A percentile compares a stretch with the other conserved stretches of the same genome.
Evolutionary conservation across 1,140 invertebrate genomes (phyloP).

Genomic region (Octopus sinensis): DNA sequence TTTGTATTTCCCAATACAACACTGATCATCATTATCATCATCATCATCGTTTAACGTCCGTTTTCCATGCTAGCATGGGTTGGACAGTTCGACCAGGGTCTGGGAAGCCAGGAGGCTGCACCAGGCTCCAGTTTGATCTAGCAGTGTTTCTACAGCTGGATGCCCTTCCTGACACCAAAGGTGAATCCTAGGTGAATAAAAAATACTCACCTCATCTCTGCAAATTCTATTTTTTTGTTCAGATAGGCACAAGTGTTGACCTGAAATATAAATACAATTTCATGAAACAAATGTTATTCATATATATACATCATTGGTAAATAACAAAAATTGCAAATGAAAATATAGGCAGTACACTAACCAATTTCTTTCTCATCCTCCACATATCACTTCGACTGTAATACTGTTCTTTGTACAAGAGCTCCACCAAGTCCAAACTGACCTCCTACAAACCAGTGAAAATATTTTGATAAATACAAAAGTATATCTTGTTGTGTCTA

Average conservation of each 20-base stretch:
- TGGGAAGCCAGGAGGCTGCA: too few species aligned
- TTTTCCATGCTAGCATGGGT: too few species aligned
- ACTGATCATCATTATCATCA: too few species aligned
- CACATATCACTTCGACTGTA: constrained; percentile 98
- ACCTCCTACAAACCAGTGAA: constrained; percentile 63
- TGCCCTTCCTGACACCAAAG: too few species aligned
- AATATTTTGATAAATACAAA: too few species aligned
- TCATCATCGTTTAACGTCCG: too few species aligned
- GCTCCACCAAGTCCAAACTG: constrained; percentile 90
- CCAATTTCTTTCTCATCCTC: constrained; percentile 87
- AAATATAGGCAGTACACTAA: constrained; percentile 27
- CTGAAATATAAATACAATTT: constrained; percentile 59
- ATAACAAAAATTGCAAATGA: neutral
- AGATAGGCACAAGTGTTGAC: constrained; percentile 89
- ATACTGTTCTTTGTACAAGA: constrained; percentile 97
- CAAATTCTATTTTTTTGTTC: constrained; percentile 94
- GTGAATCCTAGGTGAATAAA: neutral
- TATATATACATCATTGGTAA: neutral
- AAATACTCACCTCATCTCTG: constrained; percentile 60
- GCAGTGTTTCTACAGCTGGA: too few species aligned
- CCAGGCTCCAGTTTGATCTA: too few species aligned
- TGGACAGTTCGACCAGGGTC: too few species aligned
- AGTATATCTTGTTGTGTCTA: too few species aligned
- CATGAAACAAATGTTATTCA: neutral
- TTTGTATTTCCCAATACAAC: too few species aligned